A percentile compares a stretch with the other conserved stretches of the same genome.
Evolutionary conservation across 2,888 invertebrate species (phyloP).

Genomic region (Drosophila macrospina): DNA sequence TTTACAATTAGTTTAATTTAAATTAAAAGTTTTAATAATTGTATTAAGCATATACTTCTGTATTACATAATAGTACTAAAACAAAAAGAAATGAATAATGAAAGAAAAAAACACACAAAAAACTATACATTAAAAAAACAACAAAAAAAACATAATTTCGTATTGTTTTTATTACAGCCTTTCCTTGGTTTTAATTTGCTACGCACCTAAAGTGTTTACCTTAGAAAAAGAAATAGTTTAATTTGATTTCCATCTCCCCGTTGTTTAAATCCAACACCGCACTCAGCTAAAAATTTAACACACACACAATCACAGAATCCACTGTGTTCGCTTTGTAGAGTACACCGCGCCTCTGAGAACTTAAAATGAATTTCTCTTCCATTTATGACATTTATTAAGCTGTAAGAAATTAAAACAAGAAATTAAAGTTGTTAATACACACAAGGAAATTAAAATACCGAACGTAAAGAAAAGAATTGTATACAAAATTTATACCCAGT

Average conservation of each 20-base stretch:
- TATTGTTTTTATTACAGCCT: conserved; percentile 48
- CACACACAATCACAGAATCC: conserved; percentile 4
- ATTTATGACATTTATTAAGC: conserved; percentile 64
- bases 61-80: conserved; percentile 77
- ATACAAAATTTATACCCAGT: conserved; percentile 79
- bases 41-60: conserved; percentile 72
- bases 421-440: conserved; percentile 49
- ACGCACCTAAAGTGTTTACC: conserved; percentile 28
- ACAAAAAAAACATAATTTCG: conserved; percentile 22
- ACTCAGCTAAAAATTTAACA: neutral
- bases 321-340: conserved; percentile 40
- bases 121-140: conserved; percentile 66
- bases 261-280: neutral
- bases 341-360: conserved; percentile 49
- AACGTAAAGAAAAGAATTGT: conserved; percentile 57
- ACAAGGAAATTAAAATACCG: conserved; percentile 15
- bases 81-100: conserved; percentile 44
- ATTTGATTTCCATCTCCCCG: neutral
- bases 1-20: conserved; percentile 75
- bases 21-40: conserved; percentile 64
- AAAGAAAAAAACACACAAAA: conserved; percentile 49
- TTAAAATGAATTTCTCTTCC: conserved; percentile 73
- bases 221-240: conserved; percentile 35
- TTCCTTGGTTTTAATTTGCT: conserved; percentile 32
- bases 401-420: conserved; percentile 50